phyloP scores from a whole-genome alignment of 2,797 vertebrate species.

The Clarias pachynema region DNA sequence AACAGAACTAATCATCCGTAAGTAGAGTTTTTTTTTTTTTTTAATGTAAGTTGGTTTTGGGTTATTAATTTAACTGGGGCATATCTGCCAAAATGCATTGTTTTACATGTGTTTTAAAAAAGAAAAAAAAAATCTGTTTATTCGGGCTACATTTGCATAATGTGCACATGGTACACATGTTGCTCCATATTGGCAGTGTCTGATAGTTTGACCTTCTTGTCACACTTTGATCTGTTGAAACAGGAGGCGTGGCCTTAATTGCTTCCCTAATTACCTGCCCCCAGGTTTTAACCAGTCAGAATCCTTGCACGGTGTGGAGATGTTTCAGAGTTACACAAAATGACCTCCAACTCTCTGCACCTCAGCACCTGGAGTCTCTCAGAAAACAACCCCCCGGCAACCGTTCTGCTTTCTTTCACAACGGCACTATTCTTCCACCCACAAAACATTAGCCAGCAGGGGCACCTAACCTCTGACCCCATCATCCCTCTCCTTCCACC shows the following conservation, averaged over 20 bases:
- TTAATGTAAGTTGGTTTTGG: conserved; percentile 1
- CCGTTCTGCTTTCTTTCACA: conserved; percentile 58
- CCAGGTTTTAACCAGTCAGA: not conserved
- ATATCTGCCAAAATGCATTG: not conserved
- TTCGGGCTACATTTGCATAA: not conserved
- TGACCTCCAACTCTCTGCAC: conserved; percentile 29
- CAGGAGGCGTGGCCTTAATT: not conserved
- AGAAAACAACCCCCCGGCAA: conserved; percentile 39
- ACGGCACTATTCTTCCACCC: conserved; percentile 63
- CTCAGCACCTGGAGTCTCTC: conserved; percentile 36
- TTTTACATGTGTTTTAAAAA: not conserved
- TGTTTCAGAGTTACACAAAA: conserved; percentile 15
- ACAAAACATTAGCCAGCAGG: conserved; percentile 62
- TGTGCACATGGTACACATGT: conserved; percentile 5
- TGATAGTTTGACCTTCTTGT: not conserved
- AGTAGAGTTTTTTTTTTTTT: not conserved
- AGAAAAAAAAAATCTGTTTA: not conserved
- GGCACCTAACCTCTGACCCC: conserved; percentile 65
- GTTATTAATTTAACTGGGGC: not conserved
- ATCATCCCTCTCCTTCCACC: conserved; percentile 58
- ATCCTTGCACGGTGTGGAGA: not conserved
- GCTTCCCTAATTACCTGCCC: not conserved
- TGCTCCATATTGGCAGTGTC: conserved; percentile 22
- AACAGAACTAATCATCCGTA: conserved; percentile 4
- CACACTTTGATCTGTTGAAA: conserved; percentile 18